Conservation (phyloP, 2,888 invertebrate species). For the Caenorhabditis virilis region DNA sequence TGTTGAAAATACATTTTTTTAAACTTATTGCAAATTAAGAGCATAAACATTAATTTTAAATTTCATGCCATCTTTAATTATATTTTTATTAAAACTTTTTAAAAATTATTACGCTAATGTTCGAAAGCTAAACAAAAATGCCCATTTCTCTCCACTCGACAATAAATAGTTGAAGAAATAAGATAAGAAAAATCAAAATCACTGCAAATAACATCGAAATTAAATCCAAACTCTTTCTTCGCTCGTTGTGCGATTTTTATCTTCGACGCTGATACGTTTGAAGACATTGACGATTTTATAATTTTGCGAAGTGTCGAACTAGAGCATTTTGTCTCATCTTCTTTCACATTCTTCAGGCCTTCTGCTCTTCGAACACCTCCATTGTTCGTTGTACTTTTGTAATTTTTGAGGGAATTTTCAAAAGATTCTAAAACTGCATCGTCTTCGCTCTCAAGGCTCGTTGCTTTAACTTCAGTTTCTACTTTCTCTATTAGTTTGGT, state of each 20-base stretch:
- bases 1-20: too few species aligned
- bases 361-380: conserved; percentile 23
- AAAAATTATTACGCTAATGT: conserved; percentile 17
- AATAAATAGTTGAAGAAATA: conserved; percentile 40
- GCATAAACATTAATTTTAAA: not conserved
- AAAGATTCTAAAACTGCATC: conserved; percentile 19
- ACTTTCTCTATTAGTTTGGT: too few species aligned
- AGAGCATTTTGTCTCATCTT: conserved; percentile 26
- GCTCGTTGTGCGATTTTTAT: conserved; percentile 34
- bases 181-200: conserved; percentile 37
- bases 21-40: not conserved
- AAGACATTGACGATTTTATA: conserved; percentile 26
- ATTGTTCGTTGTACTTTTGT: conserved; percentile 16
- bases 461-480: too few species aligned
- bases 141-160: conserved; percentile 29
- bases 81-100: not conserved
- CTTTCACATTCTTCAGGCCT: too few species aligned
- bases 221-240: conserved; percentile 44
- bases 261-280: conserved; percentile 29
- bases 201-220: conserved; percentile 48
- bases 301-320: conserved; percentile 17
- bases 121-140: conserved; percentile 43
- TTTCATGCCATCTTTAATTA: not conserved
- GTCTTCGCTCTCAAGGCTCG: too few species aligned
- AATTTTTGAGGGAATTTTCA: conserved; percentile 23